Conservation (phyloP, 2,113 vertebrate species). For the Nycticorax nycticorax region DNA sequence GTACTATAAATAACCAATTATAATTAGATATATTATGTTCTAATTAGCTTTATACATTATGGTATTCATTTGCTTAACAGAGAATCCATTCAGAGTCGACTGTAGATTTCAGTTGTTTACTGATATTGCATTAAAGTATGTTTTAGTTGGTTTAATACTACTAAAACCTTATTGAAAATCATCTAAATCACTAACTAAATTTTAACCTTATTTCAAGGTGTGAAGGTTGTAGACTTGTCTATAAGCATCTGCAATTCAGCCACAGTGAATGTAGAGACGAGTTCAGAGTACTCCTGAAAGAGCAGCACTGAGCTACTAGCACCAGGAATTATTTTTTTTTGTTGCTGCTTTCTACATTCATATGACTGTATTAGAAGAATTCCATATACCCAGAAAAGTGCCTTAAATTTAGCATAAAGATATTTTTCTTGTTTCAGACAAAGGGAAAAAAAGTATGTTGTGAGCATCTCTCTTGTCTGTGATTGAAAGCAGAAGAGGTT, state of each 20-base stretch:
- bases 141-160: not conserved
- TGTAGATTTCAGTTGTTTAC: not conserved
- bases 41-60: not conserved
- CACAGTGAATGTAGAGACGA: not conserved
- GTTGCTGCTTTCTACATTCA: not conserved
- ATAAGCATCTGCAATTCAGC: not conserved
- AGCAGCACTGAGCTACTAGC: not conserved
- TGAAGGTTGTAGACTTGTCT: not conserved
- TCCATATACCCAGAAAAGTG: not conserved
- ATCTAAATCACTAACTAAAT: not conserved
- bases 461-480: not conserved
- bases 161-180: not conserved
- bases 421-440: not conserved
- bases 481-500: not conserved
- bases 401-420: not conserved
- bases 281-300: not conserved
- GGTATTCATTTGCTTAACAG: not conserved
- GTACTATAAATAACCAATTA: not conserved
- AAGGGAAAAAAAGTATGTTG: not conserved
- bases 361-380: not conserved
- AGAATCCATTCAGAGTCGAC: not conserved
- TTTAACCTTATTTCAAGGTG: not conserved
- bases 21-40: not conserved
- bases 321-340: not conserved
- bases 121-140: not conserved